Evolutionary conservation across 1,140 invertebrate genomes (phyloP).

Genomic region (Musca domestica): DNA sequence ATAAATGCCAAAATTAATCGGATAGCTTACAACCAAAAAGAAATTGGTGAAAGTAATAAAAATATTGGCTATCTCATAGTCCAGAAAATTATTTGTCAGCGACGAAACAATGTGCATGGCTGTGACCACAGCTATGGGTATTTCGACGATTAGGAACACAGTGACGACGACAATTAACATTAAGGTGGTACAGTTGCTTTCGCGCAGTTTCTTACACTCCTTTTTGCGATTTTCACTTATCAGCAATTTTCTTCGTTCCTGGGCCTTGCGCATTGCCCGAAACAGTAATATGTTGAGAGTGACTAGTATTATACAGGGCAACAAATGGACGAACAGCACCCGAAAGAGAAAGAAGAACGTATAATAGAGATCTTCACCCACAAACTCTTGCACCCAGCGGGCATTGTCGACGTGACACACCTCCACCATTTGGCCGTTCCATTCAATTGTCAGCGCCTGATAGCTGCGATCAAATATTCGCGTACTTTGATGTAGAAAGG

Average conservation of each 20-base stretch:
- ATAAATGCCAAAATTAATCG: conserved; percentile 93
- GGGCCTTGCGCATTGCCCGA: conserved; percentile 76
- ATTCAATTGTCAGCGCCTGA: conserved; percentile 58
- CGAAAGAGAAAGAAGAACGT: conserved; percentile 81
- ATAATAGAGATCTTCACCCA: conserved; percentile 73
- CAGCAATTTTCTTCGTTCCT: conserved; percentile 74
- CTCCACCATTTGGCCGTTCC: conserved; percentile 62
- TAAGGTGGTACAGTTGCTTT: conserved; percentile 87
- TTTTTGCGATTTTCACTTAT: conserved; percentile 82
- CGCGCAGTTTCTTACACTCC: conserved; percentile 78
- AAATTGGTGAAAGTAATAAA: conserved; percentile 87
- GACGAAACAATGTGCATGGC: conserved; percentile 80
- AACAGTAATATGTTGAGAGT: conserved; percentile 87
- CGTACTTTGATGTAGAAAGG: conserved; percentile 75
- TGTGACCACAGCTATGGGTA: conserved; percentile 85
- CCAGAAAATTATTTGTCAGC: conserved; percentile 67
- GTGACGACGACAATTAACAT: conserved; percentile 95
- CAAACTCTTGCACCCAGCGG: conserved; percentile 64
- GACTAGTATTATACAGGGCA: conserved; percentile 85
- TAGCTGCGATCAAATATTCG: conserved; percentile 69
- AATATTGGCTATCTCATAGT: conserved; percentile 78
- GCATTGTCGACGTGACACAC: conserved; percentile 62
- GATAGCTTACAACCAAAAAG: conserved; percentile 87
- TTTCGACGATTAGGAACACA: conserved; percentile 86
- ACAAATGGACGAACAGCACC: conserved; percentile 84